Evolutionary conservation across 2,113 vertebrate genomes (phyloP), one percentile per base, ranked within the genome.

Genomic region (Hypanus sabinus): DNA sequence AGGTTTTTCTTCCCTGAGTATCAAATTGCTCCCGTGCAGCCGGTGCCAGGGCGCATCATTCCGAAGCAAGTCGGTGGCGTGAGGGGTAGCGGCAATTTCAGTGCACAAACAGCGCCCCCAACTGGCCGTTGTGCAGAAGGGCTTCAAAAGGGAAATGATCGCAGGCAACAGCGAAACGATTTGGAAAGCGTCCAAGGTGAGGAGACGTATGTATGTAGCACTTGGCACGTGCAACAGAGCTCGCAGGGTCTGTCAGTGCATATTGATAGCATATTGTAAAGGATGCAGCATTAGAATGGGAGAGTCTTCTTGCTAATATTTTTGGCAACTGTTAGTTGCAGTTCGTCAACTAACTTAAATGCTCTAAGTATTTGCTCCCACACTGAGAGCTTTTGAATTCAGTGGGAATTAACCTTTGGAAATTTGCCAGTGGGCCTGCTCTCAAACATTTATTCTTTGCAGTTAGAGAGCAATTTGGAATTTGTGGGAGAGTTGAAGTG

Each of bases 331-430:
- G 68, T 93, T 73, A 73, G 70, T 93, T 93, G 91, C 70, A 93
- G 65, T 75, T 93, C 91, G 70, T 93, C 70, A 93, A 75, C 70
- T 93, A 55, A 75, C 68, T 75, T 93, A 93, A 93, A 93, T 93
- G 70, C 70, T 93, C 73, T 46, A 27, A 93, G 91, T 73, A 73
- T 93, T 93, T 55, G 22, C 91, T 93, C 91, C 91, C 91, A 93
- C 91, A 27, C 36, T 46, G 68, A 27, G 24, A 71, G 91, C 91
- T 73, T 73, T 70, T 93, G 91, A 93, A 93, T 55, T 93, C 38
- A 93, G 91, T 73, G 70, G 70, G 91, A 73, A 93, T 93, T 71
- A 93, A 93, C 91, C 91, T 93, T 93, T 93, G 91, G 91, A 46
- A 71, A 93, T 62, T 93, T 93, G 70, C 91, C 91, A 93, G 46